Evolutionary conservation across 1,140 invertebrate species (phyloP).

Genomic region (Caenorhabditis brenneri): DNA sequence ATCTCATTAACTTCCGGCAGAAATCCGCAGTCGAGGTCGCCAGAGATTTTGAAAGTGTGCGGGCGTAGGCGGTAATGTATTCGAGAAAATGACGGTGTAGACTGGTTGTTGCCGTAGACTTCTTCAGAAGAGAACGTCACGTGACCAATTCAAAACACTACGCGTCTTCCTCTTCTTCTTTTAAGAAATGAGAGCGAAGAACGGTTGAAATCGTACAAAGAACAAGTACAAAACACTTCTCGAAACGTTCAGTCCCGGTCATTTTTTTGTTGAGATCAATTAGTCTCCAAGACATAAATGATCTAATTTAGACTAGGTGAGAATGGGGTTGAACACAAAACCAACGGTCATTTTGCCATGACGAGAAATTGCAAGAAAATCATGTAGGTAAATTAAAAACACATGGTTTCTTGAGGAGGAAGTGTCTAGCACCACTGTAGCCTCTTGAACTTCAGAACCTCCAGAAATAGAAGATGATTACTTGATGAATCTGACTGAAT

Average conservation of each 20-base stretch:
- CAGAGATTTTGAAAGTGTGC: background rate
- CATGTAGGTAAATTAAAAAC: too few relatives aligned
- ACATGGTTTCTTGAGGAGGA: too few relatives aligned
- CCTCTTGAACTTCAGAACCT: too few relatives aligned
- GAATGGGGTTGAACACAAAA: too few relatives aligned
- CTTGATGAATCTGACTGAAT: too few relatives aligned
- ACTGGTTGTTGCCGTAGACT: background rate
- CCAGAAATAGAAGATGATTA: too few relatives aligned
- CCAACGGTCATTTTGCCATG: too few relatives aligned
- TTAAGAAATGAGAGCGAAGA: background rate
- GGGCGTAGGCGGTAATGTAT: background rate
- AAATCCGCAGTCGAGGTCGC: background rate
- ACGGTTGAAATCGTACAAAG: background rate
- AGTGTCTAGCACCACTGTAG: too few relatives aligned
- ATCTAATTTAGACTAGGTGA: background rate
- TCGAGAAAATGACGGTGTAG: background rate
- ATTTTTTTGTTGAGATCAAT: background rate
- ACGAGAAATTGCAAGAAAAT: too few relatives aligned
- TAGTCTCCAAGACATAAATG: background rate
- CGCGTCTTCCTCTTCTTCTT: background rate
- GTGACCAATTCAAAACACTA: conserved; percentile 1
- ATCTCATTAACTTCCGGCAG: background rate
- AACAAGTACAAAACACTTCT: conserved; percentile 13
- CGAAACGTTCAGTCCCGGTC: background rate
- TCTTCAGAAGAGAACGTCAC: background rate